Conservation (phyloP, 2,888 invertebrate species). For the Ischnura elegans region DNA sequence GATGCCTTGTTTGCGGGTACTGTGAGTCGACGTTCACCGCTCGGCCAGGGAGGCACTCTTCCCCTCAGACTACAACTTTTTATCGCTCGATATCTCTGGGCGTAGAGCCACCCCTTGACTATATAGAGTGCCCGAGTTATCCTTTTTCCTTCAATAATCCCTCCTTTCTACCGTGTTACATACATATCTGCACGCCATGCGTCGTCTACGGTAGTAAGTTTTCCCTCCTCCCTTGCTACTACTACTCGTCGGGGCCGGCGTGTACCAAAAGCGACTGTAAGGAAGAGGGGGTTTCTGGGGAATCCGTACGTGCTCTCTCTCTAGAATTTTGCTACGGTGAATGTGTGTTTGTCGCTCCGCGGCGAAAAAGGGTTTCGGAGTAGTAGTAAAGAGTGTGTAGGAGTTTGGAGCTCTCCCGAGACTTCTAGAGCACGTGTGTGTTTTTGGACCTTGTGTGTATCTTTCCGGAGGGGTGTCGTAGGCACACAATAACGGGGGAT, state of each 20-base stretch:
- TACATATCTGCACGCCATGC: neutral
- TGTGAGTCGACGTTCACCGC: conserved; percentile 53
- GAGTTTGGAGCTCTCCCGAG: no score
- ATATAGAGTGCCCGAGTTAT: neutral
- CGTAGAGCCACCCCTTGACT: neutral
- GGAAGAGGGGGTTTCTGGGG: no score
- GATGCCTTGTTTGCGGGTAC: neutral
- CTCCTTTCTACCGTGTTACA: no score
- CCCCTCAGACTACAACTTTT: neutral
- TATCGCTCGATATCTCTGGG: conserved; percentile 60
- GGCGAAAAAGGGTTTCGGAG: no score
- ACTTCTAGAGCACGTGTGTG: neutral
- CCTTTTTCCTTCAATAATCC: neutral
- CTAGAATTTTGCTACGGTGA: no score
- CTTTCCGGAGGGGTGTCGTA: neutral
- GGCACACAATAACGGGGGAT: neutral
- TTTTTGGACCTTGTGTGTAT: neutral
- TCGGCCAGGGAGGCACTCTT: conserved; percentile 1
- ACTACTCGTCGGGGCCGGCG: no score
- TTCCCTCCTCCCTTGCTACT: no score
- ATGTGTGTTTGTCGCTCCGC: no score
- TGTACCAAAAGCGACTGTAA: no score
- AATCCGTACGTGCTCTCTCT: no score
- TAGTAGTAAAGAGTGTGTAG: no score
- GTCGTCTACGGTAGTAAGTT: neutral